Evolutionary conservation across 2,888 invertebrate species (phyloP).

Genomic region (Steinernema carpocapsae): DNA sequence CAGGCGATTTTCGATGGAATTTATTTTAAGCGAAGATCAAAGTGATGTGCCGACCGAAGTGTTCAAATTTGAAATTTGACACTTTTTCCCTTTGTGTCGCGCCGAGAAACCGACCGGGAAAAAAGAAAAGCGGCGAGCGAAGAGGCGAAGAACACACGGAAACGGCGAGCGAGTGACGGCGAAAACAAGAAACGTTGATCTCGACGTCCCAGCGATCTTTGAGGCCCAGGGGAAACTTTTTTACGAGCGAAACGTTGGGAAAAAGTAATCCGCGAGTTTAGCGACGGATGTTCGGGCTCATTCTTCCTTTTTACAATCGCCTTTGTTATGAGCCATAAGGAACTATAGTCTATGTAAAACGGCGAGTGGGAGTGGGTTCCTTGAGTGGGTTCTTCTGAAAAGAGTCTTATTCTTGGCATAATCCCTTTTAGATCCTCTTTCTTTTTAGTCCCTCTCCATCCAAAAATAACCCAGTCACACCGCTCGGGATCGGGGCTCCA

Average conservation of each 20-base stretch:
- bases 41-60: constrained; percentile 29
- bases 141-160: not conserved
- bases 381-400: too few species aligned
- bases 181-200: too few species aligned
- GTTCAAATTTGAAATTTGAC: constrained; percentile 30
- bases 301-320: too few species aligned
- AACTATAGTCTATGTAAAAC: too few species aligned
- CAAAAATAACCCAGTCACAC: not conserved
- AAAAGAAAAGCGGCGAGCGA: not conserved
- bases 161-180: too few species aligned
- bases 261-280: too few species aligned
- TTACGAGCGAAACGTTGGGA: not conserved
- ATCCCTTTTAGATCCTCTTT: too few species aligned
- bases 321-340: too few species aligned
- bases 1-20: constrained; percentile 28
- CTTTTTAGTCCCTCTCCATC: not conserved
- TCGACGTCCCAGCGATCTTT: not conserved
- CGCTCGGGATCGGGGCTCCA: constrained; percentile 11
- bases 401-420: too few species aligned
- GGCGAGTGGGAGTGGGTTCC: too few species aligned
- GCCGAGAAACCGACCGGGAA: constrained; percentile 16
- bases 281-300: too few species aligned
- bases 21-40: constrained; percentile 34
- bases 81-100: constrained; percentile 30
- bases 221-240: not conserved